Evolutionary conservation across 2,113 vertebrate genomes (phyloP).

Genomic region (Gorsachius goisagi): DNA sequence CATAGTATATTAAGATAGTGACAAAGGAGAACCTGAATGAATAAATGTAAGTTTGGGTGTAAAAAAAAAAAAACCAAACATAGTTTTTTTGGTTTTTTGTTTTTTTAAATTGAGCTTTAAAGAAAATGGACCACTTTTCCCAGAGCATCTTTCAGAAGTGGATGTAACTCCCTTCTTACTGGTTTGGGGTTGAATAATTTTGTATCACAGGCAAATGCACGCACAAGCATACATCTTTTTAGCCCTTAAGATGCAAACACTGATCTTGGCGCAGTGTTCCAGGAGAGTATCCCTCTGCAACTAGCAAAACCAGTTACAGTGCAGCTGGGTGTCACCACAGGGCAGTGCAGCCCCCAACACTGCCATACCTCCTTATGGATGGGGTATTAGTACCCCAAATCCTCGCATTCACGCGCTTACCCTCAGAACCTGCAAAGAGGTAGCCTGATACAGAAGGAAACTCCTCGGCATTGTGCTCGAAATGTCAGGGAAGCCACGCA

Average conservation of each 20-base stretch:
- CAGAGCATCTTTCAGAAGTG: neutral
- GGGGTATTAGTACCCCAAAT: neutral
- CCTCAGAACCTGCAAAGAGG: neutral
- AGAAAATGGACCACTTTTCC: neutral
- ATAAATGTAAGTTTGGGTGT: neutral
- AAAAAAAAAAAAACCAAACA: neutral
- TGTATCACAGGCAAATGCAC: neutral
- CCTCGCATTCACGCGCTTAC: neutral
- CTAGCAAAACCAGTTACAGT: neutral
- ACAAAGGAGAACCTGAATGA: neutral
- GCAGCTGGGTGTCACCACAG: neutral
- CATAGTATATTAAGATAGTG: neutral
- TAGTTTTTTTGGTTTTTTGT: too few species aligned
- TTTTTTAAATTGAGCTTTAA: neutral
- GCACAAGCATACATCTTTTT: neutral
- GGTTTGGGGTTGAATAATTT: neutral
- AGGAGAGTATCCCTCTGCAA: neutral
- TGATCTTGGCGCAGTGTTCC: rapidly evolving
- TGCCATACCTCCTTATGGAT: rapidly evolving
- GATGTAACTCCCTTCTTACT: neutral
- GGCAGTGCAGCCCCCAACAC: neutral
- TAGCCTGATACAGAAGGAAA: neutral
- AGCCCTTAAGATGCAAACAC: neutral
- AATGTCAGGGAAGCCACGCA: neutral
- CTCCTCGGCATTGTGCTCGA: neutral